Evolutionary conservation across 2,797 vertebrate genomes (phyloP), one percentile per base, ranked within the genome.

Genomic region (Coccyzus lansbergi): DNA sequence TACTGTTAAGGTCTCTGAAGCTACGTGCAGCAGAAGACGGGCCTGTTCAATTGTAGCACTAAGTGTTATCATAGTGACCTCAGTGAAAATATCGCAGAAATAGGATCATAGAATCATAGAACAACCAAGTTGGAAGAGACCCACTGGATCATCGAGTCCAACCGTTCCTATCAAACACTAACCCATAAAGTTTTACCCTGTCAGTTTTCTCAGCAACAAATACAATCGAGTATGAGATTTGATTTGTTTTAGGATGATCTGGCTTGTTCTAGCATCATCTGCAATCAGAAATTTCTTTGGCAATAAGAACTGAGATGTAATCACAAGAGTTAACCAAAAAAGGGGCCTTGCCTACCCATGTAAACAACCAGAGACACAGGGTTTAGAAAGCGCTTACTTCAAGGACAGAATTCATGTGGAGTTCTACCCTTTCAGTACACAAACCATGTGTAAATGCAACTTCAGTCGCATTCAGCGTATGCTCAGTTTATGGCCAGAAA

Each of bases 251-350:
- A 72, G 76, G 12, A 9, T 19, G 58, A 48, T 64, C 58, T 51
- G 48, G 21, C 72, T 68, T 48, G 26, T 26, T 92, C 62, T 34
- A 76, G 25, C 34, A 36, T 33, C 33, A 72, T 14, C 65, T 88
- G 56, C 70, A 94, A 79, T 77, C 88, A 88, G 85, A 91, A 28
- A 94, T 78, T 96, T 93, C 96, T 97, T 84, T 95, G 95, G 90
- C 95, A 95, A 92, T 82, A 78, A 92, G 78, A 94, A 92, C 26
- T 64, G 33, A 21, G 2, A 48, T 7, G 48, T 49, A 56, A 59
- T 84, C 78, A 88, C 81, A 92, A 78, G 59, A 93, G 85, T 84
- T 91, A 96, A 95, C 79, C 83, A 48, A 77, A 71, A 44, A 83
- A 34, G 83, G 75, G 82, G 74, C 69, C 36, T 93, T 88, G 95